These are phyloP conservation scores for Charina bottae DNA, from an alignment of 2,113 vertebrate genomes.

Conservation along the genomic window DNA sequence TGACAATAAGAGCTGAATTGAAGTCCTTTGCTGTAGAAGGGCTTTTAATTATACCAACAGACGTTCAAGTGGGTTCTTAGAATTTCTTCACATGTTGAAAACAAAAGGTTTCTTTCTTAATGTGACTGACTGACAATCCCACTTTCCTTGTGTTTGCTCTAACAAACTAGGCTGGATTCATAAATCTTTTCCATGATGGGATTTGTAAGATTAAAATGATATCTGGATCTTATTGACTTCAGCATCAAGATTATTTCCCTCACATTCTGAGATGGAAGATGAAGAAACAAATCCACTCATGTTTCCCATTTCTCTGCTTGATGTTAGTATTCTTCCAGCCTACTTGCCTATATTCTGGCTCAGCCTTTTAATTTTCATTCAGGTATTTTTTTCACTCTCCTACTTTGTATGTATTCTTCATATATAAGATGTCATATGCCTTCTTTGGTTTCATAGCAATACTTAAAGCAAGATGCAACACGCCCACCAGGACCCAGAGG, in stretches of 20 bases:
- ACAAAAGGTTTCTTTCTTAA: not conserved
- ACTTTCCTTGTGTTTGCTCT: not conserved
- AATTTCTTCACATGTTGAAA: not conserved
- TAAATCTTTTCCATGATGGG: not conserved
- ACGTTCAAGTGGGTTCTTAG: not conserved
- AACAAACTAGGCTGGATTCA: not conserved
- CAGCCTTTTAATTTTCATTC: not conserved
- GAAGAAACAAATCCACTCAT: not conserved
- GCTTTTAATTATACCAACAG: not conserved
- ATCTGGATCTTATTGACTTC: not conserved
- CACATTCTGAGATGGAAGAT: not conserved
- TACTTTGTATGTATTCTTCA: not conserved
- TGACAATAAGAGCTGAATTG: slow-evolving; percentile 18
- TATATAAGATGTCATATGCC: not conserved
- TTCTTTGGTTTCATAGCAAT: not conserved
- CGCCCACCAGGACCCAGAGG: not conserved
- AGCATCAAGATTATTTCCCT: not conserved
- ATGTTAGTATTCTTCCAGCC: not conserved
- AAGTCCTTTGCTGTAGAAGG: slow-evolving; percentile 1
- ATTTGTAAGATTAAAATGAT: not conserved
- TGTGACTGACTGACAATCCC: not conserved
- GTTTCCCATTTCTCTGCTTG: not conserved
- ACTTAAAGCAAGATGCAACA: not conserved
- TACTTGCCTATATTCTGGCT: not conserved
- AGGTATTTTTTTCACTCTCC: not conserved